Percentiles rank a stretch among this genome's conserved stretches.
Evolutionary conservation across 2,113 vertebrate genomes (phyloP).

Genomic region (Hyperoodon ampullatus): DNA sequence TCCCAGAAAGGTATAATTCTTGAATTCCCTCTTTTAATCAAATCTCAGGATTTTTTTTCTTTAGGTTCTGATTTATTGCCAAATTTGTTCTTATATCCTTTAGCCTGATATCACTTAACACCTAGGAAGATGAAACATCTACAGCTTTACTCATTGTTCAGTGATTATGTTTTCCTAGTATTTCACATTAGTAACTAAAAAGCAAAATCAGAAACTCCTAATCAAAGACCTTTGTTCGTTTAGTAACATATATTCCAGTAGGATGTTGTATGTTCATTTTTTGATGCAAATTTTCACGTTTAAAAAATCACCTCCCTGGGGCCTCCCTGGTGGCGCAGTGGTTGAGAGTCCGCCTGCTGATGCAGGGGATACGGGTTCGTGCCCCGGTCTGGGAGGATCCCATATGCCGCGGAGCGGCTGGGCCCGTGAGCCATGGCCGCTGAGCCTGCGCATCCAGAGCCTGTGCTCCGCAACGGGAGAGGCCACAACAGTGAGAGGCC

Average conservation of each 20-base stretch:
- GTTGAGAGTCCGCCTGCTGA: no score
- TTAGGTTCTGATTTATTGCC: not conserved
- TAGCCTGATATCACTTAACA: not conserved
- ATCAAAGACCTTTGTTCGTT: not conserved
- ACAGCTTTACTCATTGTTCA: not conserved
- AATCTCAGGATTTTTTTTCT: not conserved
- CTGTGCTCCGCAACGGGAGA: no score
- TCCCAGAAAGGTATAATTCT: not conserved
- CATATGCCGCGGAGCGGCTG: no score
- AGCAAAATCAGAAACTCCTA: not conserved
- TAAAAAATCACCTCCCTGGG: not conserved
- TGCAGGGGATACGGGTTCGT: no score
- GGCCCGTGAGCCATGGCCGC: no score
- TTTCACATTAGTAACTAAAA: constrained; percentile 30
- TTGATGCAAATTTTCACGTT: not conserved
- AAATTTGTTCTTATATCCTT: not conserved
- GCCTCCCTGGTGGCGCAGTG: no score
- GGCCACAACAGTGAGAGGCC: no score
- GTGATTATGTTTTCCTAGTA: constrained; percentile 10
- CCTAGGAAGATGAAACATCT: not conserved
- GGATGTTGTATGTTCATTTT: not conserved
- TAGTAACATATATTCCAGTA: not conserved
- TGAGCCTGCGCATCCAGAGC: no score
- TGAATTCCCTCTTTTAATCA: constrained; percentile 18
- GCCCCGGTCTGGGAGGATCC: no score